Evolutionary conservation across 1,140 invertebrate genomes (phyloP), one percentile per base, ranked within the genome.

Genomic region (Oryzaephilus surinamensis): DNA sequence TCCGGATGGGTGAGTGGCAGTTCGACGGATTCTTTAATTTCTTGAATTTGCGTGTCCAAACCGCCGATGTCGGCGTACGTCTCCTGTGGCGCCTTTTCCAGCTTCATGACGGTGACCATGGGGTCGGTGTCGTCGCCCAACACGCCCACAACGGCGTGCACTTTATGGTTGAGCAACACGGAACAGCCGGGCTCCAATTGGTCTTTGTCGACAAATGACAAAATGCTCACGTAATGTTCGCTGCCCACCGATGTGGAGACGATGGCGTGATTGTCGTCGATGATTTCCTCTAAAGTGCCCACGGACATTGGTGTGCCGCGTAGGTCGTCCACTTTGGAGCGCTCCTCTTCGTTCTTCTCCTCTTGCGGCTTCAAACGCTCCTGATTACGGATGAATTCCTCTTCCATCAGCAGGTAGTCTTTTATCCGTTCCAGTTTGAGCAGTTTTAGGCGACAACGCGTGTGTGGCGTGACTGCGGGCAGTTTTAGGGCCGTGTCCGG

Each of bases 31-130:
- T 99, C 97, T 69, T 99, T 94, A 32, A 97, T 99, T 74, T 99
- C 97, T 66, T 99, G 96, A 65, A 99, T 99, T 68, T 99, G 97
- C 30, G 89, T 92, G 62, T 99, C 96, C n/a, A 99, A 69, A 28
- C 95, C 96, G 60, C 97, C 97, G 65, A 99, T 99, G 69, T 99
- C 97, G 11, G 96, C 96, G 64, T 99, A 99, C 0, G 97, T 99
- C 69, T 99, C 97, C 66, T 98, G 93, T 7, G 97, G 97, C 14
- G 97, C 97, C 62, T 99, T 99, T 58, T 99, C 97, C 21, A 99
- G 62, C 65, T 99, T 99, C 97, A 99, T 99, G 0, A 99, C 97
- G 18, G 94, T 99, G 1, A 99, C 97, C 96, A 99, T 99, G 10
- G 97, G 97, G 72, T 99, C 97, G n/a, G 94, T 97, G 60, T 99